Evolutionary conservation across 2,113 vertebrate genomes (phyloP).

Genomic region (Malurus alboscapulatus): DNA sequence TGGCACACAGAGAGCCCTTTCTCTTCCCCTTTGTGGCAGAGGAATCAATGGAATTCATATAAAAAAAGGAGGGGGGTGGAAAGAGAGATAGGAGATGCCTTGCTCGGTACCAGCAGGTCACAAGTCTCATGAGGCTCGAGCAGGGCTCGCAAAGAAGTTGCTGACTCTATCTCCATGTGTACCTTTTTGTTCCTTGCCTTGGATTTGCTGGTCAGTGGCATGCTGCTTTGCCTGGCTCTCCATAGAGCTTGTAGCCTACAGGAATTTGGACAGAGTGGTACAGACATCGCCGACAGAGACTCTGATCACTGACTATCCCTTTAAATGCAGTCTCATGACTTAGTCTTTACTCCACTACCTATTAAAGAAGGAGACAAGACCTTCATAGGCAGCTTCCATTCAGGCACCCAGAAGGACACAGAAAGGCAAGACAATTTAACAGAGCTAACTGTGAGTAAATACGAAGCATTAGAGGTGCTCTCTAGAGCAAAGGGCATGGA

Average conservation of each 20-base stretch:
- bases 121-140: slow-evolving; percentile 63
- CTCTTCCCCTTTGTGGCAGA: slow-evolving; percentile 45
- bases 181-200: slow-evolving; percentile 66
- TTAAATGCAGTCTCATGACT: slow-evolving; percentile 87
- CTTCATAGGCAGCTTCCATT: slow-evolving; percentile 39
- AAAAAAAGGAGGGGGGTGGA: slow-evolving; percentile 53
- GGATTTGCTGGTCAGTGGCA: slow-evolving; percentile 83
- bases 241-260: slow-evolving; percentile 78
- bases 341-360: slow-evolving; percentile 70
- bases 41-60: slow-evolving; percentile 74
- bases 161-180: slow-evolving; percentile 67
- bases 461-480: background rate
- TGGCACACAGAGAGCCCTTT: slow-evolving; percentile 70
- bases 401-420: slow-evolving; percentile 16
- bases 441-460: slow-evolving; percentile 60
- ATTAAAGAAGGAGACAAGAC: slow-evolving; percentile 66
- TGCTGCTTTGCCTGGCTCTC: slow-evolving; percentile 86
- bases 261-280: slow-evolving; percentile 89
- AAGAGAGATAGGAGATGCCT: slow-evolving; percentile 67
- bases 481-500: slow-evolving; percentile 46
- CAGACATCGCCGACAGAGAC: slow-evolving; percentile 90
- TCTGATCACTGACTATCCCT: slow-evolving; percentile 79
- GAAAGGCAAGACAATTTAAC: slow-evolving; percentile 17
- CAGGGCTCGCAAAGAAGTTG: slow-evolving; percentile 43
- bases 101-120: slow-evolving; percentile 71